phyloP scores from a whole-genome alignment of 2,888 invertebrate species.

The Dastarcus helophoroides region DNA sequence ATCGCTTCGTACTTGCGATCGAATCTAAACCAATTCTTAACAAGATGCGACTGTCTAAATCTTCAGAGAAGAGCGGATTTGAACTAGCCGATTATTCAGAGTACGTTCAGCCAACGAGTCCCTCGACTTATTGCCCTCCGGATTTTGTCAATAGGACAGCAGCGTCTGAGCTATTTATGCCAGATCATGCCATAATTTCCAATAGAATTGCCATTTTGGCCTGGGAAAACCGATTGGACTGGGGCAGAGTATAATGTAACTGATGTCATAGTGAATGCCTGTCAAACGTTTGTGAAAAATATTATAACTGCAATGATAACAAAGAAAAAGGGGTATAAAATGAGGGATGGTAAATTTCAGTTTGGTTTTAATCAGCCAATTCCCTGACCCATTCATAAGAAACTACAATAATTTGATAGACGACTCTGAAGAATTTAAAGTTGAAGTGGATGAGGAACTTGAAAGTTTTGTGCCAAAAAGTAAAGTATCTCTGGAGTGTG shows the following conservation, averaged over 20 bases:
- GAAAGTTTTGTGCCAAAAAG: slow-evolving; percentile 55
- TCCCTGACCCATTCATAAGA: slow-evolving; percentile 68
- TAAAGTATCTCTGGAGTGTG: slow-evolving; percentile 60
- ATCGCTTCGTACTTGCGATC: slow-evolving; percentile 73
- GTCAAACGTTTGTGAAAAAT: slow-evolving; percentile 70
- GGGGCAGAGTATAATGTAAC: slow-evolving; percentile 76
- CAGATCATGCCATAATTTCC: slow-evolving; percentile 71
- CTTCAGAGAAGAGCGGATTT: slow-evolving; percentile 47
- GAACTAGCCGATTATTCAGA: slow-evolving; percentile 50
- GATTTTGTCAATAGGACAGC: slow-evolving; percentile 45
- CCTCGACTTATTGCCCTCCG: slow-evolving; percentile 29
- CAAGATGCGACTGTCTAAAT: slow-evolving; percentile 35
- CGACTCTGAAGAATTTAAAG: slow-evolving; percentile 45
- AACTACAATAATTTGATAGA: slow-evolving; percentile 58
- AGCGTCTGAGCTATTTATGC: slow-evolving; percentile 66
- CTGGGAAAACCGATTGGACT: slow-evolving; percentile 80
- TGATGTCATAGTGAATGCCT: slow-evolving; percentile 69
- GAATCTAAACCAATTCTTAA: no score
- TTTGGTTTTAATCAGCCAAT: slow-evolving; percentile 69
- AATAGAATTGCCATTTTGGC: slow-evolving; percentile 76
- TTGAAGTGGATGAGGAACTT: slow-evolving; percentile 43
- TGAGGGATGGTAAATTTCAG: slow-evolving; percentile 60
- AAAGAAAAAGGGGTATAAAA: slow-evolving; percentile 70
- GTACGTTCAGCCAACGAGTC: slow-evolving; percentile 43
- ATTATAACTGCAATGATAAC: slow-evolving; percentile 66